phyloP scores from a whole-genome alignment of 2,797 vertebrate genomes.

The Streptopelia turtur region DNA sequence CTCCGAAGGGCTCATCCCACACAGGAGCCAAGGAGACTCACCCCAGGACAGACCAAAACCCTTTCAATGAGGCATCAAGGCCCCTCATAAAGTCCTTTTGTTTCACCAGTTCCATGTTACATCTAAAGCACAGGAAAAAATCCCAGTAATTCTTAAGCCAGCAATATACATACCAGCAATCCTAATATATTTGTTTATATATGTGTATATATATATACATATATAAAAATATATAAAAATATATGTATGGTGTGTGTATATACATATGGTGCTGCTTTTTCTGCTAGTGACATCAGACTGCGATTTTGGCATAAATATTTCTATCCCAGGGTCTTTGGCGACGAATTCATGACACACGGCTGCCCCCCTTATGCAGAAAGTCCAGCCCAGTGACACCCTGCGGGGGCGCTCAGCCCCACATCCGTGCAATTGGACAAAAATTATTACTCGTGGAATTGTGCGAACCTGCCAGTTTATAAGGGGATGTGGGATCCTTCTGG shows the following conservation, averaged over 20 bases:
- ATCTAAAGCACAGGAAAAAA: not conserved
- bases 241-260: rapidly evolving
- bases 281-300: not conserved
- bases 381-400: not conserved
- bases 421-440: not conserved
- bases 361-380: not conserved
- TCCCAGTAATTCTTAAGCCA: not conserved
- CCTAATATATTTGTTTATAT: not conserved
- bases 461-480: not conserved
- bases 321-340: not conserved
- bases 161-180: not conserved
- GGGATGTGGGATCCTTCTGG: not conserved
- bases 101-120: not conserved
- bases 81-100: not conserved
- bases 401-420: rapidly evolving
- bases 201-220: not conserved
- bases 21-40: not conserved
- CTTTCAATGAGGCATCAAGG: not conserved
- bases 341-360: not conserved
- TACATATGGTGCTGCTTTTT: not conserved
- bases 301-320: not conserved
- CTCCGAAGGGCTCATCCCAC: not conserved
- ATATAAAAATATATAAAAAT: not conserved
- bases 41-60: not conserved
- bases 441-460: not conserved